These are phyloP conservation scores for Molorchus minor DNA, from an alignment of 2,888 invertebrate genomes.

Conservation along the genomic window DNA sequence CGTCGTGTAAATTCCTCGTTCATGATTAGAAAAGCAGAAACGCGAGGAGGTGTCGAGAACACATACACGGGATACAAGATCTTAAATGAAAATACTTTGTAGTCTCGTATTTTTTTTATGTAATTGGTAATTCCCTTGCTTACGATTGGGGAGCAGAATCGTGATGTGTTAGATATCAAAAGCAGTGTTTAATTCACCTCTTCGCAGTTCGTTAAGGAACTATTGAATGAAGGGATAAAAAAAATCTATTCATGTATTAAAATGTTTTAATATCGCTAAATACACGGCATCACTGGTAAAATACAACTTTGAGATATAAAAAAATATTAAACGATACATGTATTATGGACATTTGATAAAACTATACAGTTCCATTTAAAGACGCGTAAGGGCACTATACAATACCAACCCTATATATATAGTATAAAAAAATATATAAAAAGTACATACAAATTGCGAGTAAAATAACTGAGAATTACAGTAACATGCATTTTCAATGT, in stretches of 20 bases:
- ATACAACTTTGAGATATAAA: conserved; percentile 18
- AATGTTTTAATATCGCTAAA: conserved; percentile 16
- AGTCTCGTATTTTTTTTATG: no score
- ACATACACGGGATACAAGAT: no score
- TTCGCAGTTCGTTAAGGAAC: no score
- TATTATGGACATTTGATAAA: conserved; percentile 7
- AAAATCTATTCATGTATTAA: conserved; percentile 11
- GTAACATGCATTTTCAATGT: conserved; percentile 22
- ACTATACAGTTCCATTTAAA: conserved; percentile 6
- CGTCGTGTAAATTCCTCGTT: no score
- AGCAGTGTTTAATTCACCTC: no score
- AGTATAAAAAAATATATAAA: conserved; percentile 18
- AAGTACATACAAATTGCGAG: conserved; percentile 13
- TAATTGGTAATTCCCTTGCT: no score
- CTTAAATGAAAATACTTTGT: no score
- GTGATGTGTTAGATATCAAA: no score
- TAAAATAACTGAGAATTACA: conserved; percentile 18
- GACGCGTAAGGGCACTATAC: conserved; percentile 17
- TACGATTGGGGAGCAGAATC: no score
- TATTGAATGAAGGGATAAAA: neutral
- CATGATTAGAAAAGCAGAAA: no score
- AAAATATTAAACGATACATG: conserved; percentile 20
- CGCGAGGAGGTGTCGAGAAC: no score
- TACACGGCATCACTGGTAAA: conserved; percentile 17
- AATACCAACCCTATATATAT: conserved; percentile 18